Conservation (phyloP, 2,888 invertebrate species). For the Cheilosia soror region DNA sequence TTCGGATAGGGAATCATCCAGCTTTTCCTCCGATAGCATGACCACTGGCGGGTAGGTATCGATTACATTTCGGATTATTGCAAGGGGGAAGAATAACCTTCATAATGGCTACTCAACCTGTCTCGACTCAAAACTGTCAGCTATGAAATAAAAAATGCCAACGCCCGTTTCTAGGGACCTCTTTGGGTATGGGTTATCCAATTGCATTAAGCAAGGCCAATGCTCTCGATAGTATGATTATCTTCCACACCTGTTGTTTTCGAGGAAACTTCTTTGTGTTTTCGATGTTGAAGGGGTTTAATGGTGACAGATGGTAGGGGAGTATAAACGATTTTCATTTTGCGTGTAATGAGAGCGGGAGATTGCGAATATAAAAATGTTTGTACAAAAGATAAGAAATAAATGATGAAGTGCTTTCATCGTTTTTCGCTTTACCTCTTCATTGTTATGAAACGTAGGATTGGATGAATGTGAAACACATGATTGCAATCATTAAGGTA, state of each 20-base stretch:
- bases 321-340: background rate
- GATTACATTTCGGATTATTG: conserved; percentile 36
- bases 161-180: too few species aligned
- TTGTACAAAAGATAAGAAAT: conserved; percentile 22
- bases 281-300: conserved; percentile 22
- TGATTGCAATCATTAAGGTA: background rate
- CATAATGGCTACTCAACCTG: too few species aligned
- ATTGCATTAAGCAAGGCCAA: conserved; percentile 30
- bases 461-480: background rate
- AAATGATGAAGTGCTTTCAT: conserved; percentile 30
- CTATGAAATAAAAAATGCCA: too few species aligned
- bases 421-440: background rate
- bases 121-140: too few species aligned
- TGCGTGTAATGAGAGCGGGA: background rate
- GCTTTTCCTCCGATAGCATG: conserved; percentile 2
- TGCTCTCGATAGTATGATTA: conserved; percentile 24
- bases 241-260: conserved; percentile 50
- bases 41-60: conserved; percentile 14
- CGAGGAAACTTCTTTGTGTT: conserved; percentile 7
- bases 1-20: conserved; percentile 5
- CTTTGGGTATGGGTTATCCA: background rate
- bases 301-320: conserved; percentile 32
- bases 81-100: background rate
- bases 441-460: background rate
- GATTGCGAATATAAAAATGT: conserved; percentile 35